phyloP scores from a whole-genome alignment of 2,797 vertebrate species.

The Pangasius mekongensis region DNA sequence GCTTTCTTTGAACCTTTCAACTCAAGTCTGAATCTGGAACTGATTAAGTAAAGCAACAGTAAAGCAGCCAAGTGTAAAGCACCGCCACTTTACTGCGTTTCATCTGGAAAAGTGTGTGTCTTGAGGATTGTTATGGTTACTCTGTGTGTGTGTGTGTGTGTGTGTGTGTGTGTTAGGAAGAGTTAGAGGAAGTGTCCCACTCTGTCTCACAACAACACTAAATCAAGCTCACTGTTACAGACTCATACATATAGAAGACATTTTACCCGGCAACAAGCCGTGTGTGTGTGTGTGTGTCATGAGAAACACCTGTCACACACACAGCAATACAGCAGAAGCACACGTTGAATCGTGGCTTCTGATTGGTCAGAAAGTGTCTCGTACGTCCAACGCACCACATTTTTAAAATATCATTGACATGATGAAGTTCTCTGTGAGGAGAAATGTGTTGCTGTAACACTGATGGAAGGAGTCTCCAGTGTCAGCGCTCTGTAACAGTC shows the following conservation, averaged over 20 bases:
- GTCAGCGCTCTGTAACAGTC: background rate
- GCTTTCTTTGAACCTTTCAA: conserved; percentile 17
- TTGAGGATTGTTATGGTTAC: background rate
- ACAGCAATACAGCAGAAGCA: background rate
- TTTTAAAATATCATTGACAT: too few relatives aligned
- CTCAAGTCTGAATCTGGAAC: conserved; percentile 21
- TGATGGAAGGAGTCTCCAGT: background rate
- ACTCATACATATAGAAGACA: background rate
- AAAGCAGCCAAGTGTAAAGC: conserved; percentile 1
- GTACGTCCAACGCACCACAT: too few relatives aligned
- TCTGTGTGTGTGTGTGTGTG: conserved; percentile 18
- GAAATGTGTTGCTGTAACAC: background rate
- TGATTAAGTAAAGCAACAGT: conserved; percentile 21
- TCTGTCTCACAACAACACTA: conserved; percentile 14
- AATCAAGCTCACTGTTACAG: background rate
- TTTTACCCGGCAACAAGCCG: conserved; percentile 17
- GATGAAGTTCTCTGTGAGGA: too few relatives aligned
- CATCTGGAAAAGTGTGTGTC: conserved; percentile 1
- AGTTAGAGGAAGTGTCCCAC: conserved; percentile 1
- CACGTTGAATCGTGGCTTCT: background rate
- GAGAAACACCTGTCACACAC: background rate
- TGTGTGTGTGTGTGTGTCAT: background rate
- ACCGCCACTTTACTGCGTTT: background rate
- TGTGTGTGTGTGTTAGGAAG: background rate
- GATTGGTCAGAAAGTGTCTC: background rate